Base-by-base conservation (phyloP, 2,888 invertebrate species). In the Hemistola chrysoprasaria region DNA sequence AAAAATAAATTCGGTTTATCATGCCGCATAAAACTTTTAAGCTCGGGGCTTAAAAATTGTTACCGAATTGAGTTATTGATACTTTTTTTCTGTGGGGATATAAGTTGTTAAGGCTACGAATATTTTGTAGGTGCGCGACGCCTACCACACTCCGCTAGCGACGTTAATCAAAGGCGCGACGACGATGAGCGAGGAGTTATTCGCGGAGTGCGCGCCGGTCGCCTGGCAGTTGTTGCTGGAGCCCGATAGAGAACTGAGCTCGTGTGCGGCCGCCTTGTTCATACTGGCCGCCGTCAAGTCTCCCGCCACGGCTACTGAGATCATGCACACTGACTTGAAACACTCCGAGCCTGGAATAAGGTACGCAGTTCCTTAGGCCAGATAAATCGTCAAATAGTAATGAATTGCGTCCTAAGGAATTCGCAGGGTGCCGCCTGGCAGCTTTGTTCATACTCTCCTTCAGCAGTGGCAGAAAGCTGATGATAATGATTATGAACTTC, bases 181-280 rank as follows among this genome's bases (percentile, higher is more conserved):
- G 0, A 94, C 97, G 2, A 91, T 99, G 73, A 91, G 93, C 1
- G 97, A 97, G 65, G 97, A 97, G 28, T 90, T 96, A 59, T 97
- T 97, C 62, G 90, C 93, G 1, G 97, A 97, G 59, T 93, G 97
- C 22, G 92, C 98, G 45, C 95, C 97, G 0, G 95, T 97, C 0
- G 96, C 98, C 0, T 99, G 99, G 99, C 97, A 98, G 66, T 90
- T 99, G 8, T 88, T 99, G 3, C 78, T 99, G 25, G 98, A 99
- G 70, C 92, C 93, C n/a, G 98, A 98, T 70, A 92, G 95, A 55
- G 96, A 96, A 74, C 93, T 96, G 5, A 92, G 95, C 22, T 94
- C 96, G 0, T 92, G 94, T 30, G 95, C 96, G 20, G 97, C 98
- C 0, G 95, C 97, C 0, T 87, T 98, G 8, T 98, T 99, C 72